Evolutionary conservation across 64 coral and sea anemone species (phyloP), one percentile per base, ranked within the genome.

Genomic region (Orbicella faveolata): DNA sequence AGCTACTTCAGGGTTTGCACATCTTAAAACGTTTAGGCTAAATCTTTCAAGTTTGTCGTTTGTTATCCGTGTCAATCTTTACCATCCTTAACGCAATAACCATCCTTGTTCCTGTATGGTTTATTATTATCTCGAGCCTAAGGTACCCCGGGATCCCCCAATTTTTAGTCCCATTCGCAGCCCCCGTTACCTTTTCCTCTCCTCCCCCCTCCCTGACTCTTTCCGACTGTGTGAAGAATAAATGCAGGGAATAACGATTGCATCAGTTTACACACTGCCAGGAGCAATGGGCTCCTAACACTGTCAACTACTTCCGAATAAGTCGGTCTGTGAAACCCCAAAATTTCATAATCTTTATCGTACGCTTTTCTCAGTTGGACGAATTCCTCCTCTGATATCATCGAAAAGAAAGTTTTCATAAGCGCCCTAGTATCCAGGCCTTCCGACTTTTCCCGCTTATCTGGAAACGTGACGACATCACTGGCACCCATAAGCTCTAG

Each of bases 381-480:
- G 7, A 90, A 75, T 54, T 90, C 78, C 5, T 10, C 17, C 21
- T 61, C 78, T 23, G 65, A 57, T 61, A 90, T 82, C 23, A 72
- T 39, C 21, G 78, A 83, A 90, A 57, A 90, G 52, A 82, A 90
- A 2, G 26, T 21, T 26, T 23, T 54, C 79, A 89, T 90, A 16
- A 73, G 23, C 15, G 77, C 12, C 39, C 19, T 41, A 78, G 48
- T 78, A 25, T 53, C 9, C 76, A 23, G 0, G n/a, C 21, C 8
- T 52, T 30, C 12, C 1, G 1, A 10, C 55, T 48, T 48, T 78
- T 78, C 0, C 41, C 41, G 23, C 41, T 48, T n/a, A 54, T 78
- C 76, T 17, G 76, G 76, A 19, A 78, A 78, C 9, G 21, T 48
- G 11, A 78, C 20, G 15, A 48, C 23, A 11, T 54, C 52, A n/a